Conservation (phyloP, 2,888 invertebrate species). For the Balanococcus diminutus region DNA sequence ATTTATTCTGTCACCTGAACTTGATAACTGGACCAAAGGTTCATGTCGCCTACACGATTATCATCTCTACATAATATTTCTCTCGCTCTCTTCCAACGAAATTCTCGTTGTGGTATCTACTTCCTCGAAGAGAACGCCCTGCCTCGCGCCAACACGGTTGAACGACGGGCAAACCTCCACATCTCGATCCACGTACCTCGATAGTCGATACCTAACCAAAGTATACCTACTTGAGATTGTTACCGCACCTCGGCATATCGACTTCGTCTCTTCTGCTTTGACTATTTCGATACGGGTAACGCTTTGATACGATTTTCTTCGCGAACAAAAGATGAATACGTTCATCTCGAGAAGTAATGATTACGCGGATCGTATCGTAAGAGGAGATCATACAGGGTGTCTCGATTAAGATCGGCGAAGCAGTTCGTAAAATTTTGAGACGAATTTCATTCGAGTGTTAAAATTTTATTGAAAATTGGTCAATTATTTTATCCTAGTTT, state of each 20-base stretch:
- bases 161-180: not conserved
- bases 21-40: constrained; percentile 5
- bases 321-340: not conserved
- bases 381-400: no score
- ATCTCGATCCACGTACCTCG: not conserved
- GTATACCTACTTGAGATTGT: not conserved
- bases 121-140: not conserved
- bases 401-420: no score
- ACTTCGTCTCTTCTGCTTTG: not conserved
- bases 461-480: no score
- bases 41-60: constrained; percentile 5
- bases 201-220: not conserved
- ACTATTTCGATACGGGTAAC: not conserved
- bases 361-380: not conserved
- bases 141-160: not conserved
- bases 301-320: not conserved
- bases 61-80: not conserved
- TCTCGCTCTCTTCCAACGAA: not conserved
- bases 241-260: not conserved
- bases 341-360: not conserved
- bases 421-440: no score
- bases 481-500: no score
- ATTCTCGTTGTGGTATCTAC: not conserved
- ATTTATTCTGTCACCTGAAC: not conserved
- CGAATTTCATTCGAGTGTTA: no score